Evolutionary conservation across 2,113 vertebrate genomes (phyloP), one percentile per base, ranked within the genome.

Genomic region (Leucosticte australis): DNA sequence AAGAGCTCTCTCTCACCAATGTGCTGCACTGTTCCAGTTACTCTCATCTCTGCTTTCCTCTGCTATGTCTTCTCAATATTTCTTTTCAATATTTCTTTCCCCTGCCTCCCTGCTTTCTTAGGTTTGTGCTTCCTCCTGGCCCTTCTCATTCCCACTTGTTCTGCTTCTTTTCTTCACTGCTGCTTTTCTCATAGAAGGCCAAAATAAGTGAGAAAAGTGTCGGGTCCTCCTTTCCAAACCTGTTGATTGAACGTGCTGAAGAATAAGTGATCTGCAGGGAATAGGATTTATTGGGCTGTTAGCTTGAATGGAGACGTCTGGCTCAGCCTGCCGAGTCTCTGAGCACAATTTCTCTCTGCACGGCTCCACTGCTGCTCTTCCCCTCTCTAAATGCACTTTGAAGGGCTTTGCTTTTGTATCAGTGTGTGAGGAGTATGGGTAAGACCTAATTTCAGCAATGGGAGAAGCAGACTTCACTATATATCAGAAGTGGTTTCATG

Each of bases 201-300:
- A 81, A 90, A 94, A 74, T 86, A 80, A 93, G 82, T 80, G 88
- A 88, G 85, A 93, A 89, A 70, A 75, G 28, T 53, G 49, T 76
- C 2, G 0, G 28, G n/a, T 86, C 76, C 49, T 49, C 64, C 47
- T 86, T 90, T 95, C 71, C 76, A 64, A 92, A 95, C 88, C 74
- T 81, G 82, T 88, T 90, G 94, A 74, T 74, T 88, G 82, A 93
- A 88, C 1, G 0, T 78, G 73, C 73, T 95, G 88, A 84, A 94
- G 88, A 90, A n/a, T 60, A 96, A 95, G 83, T 47, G 44, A 80
- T 88, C 80, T 84, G 64, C 5, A 17, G 88, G 88, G 90, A 94
- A 70, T 2, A 71, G 86, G 47, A 89, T 83, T 94, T 95, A 93
- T 90, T 90, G 86, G 56, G 76, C 64, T 92, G 56, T 90, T 94